phyloP scores from a whole-genome alignment of 30 jellyfish, hydroid and myxozoan species.

The Aurelia aurita complex sp. Pacific region DNA sequence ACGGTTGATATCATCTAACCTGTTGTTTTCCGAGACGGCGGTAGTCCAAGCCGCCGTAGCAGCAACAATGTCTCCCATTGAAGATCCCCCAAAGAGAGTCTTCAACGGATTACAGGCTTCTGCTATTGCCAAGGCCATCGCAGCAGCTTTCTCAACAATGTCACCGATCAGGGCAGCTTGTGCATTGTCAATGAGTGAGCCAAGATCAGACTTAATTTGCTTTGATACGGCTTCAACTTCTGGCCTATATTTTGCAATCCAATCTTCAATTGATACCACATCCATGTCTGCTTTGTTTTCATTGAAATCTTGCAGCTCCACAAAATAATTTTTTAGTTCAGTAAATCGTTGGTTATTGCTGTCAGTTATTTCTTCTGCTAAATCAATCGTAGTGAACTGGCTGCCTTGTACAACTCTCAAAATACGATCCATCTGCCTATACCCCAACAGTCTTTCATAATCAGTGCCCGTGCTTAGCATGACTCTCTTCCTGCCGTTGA shows the following conservation, averaged over 20 bases:
- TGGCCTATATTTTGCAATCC: slow-evolving; percentile 10
- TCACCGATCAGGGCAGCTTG: slow-evolving; percentile 16
- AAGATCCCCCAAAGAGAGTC: slow-evolving; percentile 32
- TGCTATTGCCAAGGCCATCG: slow-evolving; percentile 28
- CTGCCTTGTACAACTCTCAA: slow-evolving; percentile 17
- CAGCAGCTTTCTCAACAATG: slow-evolving; percentile 22
- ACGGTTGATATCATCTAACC: neutral
- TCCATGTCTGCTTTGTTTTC: slow-evolving; percentile 42
- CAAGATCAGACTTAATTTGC: slow-evolving; percentile 1
- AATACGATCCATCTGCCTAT: slow-evolving; percentile 31
- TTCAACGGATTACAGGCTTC: slow-evolving; percentile 64
- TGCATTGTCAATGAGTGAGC: slow-evolving; percentile 17
- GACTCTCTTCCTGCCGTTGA: slow-evolving; percentile 22
- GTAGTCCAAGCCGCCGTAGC: slow-evolving; percentile 19
- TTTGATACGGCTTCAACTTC: neutral
- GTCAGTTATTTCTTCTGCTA: slow-evolving; percentile 27
- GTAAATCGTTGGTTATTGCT: slow-evolving; percentile 34
- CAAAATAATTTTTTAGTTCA: slow-evolving; percentile 45
- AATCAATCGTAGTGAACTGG: slow-evolving; percentile 17
- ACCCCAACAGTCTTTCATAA: slow-evolving; percentile 21
- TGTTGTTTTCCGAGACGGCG: neutral
- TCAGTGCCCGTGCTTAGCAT: slow-evolving; percentile 23
- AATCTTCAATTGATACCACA: slow-evolving; percentile 9
- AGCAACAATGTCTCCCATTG: slow-evolving; percentile 22
- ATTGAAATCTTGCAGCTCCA: slow-evolving; percentile 29